Conservation (phyloP, 2,888 invertebrate genomes). For the Morpho helenor region DNA sequence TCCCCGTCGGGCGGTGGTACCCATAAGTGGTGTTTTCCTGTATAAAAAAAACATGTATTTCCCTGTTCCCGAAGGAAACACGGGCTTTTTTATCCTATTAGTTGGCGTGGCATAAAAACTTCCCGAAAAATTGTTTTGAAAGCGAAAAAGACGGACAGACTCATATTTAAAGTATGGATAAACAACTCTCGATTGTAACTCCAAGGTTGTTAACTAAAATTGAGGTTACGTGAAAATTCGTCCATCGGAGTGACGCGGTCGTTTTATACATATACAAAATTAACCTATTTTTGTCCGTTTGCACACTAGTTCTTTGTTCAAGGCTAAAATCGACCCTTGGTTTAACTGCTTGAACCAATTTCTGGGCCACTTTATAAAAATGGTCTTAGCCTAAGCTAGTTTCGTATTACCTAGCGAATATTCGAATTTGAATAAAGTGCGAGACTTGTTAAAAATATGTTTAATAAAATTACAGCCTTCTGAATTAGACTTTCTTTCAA, state of each 20-base stretch:
- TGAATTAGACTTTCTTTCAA: too few relatives aligned
- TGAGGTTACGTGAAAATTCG: constrained; percentile 18
- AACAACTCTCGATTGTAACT: neutral
- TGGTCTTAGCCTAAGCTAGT: constrained; percentile 3
- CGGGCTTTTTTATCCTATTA: too few relatives aligned
- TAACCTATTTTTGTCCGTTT: constrained; percentile 26
- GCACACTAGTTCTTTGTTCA: constrained; percentile 22
- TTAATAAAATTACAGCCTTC: too few relatives aligned
- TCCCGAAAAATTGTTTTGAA: too few relatives aligned
- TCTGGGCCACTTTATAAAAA: constrained; percentile 20
- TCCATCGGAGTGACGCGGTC: neutral
- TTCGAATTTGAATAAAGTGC: neutral
- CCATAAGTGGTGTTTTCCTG: too few relatives aligned
- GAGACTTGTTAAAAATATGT: too few relatives aligned
- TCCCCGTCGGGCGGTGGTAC: too few relatives aligned
- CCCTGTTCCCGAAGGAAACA: too few relatives aligned
- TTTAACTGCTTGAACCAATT: constrained; percentile 24
- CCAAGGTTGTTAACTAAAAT: constrained; percentile 15
- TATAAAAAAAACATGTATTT: too few relatives aligned
- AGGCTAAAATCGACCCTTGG: constrained; percentile 22
- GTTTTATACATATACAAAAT: constrained; percentile 18
- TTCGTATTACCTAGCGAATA: neutral
- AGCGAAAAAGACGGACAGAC: too few relatives aligned
- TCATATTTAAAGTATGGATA: neutral
- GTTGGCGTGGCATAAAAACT: too few relatives aligned